Percentiles rank a stretch among this genome's conserved stretches.
Conservation (phyloP, 2,113 vertebrate species). For the Myocastor coypus region DNA sequence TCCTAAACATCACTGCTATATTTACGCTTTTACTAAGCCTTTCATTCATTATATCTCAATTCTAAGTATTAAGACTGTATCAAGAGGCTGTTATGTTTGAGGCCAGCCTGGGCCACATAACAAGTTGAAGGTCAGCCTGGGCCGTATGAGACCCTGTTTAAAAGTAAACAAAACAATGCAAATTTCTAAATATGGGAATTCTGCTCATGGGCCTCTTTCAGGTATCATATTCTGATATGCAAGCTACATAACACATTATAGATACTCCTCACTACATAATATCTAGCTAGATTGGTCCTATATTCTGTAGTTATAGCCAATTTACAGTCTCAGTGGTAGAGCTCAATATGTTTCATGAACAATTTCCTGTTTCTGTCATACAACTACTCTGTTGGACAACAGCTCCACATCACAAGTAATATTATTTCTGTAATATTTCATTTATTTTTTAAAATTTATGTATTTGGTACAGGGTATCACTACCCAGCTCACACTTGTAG, state of each 20-base stretch:
- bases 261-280: not conserved
- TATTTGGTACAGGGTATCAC: too few relatives aligned
- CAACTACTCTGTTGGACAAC: slow-evolving; percentile 35
- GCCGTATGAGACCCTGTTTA: not conserved
- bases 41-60: not conserved
- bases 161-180: not conserved
- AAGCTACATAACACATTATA: slow-evolving; percentile 32
- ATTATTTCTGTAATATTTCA: slow-evolving; percentile 28
- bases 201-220: not conserved
- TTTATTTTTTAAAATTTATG: not conserved
- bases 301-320: not conserved
- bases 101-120: not conserved
- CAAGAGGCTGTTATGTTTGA: not conserved
- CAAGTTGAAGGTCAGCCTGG: not conserved
- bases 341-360: slow-evolving; percentile 40
- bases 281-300: slow-evolving; percentile 13
- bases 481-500: too few relatives aligned
- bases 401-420: slow-evolving; percentile 32
- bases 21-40: slow-evolving; percentile 38
- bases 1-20: not conserved
- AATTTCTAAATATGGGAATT: not conserved
- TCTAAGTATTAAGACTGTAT: slow-evolving; percentile 22
- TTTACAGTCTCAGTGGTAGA: not conserved
- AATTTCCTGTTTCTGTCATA: slow-evolving; percentile 4
- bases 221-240: not conserved